Evolutionary conservation across 2,797 vertebrate genomes (phyloP).

Genomic region (Acanthopagrus latus): DNA sequence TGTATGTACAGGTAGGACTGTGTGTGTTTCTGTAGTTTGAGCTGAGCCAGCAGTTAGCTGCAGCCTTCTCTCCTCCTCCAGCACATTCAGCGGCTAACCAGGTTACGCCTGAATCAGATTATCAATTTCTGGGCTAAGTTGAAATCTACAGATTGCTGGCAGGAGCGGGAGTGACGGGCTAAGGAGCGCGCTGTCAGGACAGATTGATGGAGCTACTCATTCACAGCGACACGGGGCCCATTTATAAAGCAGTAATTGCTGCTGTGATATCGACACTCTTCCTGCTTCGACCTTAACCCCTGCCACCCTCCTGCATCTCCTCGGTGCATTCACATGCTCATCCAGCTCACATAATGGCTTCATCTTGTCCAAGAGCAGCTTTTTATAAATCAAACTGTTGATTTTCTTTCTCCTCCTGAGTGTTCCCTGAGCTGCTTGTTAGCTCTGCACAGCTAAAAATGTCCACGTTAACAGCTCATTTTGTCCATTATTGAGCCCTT

Average conservation of each 20-base stretch:
- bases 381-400: conserved; percentile 68
- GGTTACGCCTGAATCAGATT: conserved; percentile 91
- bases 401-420: conserved; percentile 39
- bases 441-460: conserved; percentile 7
- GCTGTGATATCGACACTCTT: conserved; percentile 90
- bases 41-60: conserved; percentile 56
- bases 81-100: conserved; percentile 86
- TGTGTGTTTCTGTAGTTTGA: conserved; percentile 18
- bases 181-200: conserved; percentile 85
- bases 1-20: background rate
- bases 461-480: conserved; percentile 11
- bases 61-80: conserved; percentile 61
- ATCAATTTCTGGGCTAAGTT: conserved; percentile 91
- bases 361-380: conserved; percentile 39
- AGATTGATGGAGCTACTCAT: conserved; percentile 91
- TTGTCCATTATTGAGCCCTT: conserved; percentile 8
- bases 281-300: conserved; percentile 89
- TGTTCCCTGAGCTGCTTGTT: conserved; percentile 59
- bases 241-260: conserved; percentile 93
- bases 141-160: conserved; percentile 90
- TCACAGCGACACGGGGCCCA: conserved; percentile 85
- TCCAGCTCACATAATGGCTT: conserved; percentile 53
- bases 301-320: conserved; percentile 71
- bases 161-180: conserved; percentile 89
- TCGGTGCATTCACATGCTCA: conserved; percentile 36